These are phyloP conservation scores for Agapornis roseicollis DNA, from an alignment of 2,113 vertebrate species.

Conservation along the genomic window DNA sequence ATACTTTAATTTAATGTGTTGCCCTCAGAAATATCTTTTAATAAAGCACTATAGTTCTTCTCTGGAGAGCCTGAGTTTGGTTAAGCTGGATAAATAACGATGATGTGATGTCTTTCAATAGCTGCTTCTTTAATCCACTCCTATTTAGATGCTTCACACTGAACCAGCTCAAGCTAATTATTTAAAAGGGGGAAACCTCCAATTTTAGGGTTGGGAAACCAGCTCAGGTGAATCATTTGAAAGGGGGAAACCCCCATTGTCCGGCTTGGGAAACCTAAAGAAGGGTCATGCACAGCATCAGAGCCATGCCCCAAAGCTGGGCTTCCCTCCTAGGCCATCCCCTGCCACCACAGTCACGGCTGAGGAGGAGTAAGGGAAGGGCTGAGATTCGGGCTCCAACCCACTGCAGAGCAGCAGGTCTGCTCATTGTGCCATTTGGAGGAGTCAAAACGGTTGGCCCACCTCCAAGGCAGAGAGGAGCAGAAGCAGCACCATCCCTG, in stretches of 20 bases:
- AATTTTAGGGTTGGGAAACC: background rate
- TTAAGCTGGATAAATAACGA: background rate
- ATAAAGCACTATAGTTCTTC: background rate
- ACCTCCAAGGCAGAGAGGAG: background rate
- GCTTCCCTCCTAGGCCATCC: background rate
- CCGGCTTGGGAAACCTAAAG: background rate
- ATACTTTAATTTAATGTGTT: constrained; percentile 26
- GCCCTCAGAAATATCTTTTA: constrained; percentile 34
- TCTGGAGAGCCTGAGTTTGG: background rate
- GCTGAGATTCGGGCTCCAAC: background rate
- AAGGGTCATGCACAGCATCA: fast-evolving
- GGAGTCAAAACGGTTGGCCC: background rate
- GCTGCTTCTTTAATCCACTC: background rate
- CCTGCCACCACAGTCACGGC: fast-evolving
- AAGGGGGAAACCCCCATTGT: background rate
- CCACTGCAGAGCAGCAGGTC: background rate
- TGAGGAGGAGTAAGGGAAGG: fast-evolving
- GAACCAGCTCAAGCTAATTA: background rate
- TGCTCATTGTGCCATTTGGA: background rate
- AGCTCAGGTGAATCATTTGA: background rate
- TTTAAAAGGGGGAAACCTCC: background rate
- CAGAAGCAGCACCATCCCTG: background rate
- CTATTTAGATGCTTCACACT: background rate
- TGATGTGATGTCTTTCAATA: background rate
- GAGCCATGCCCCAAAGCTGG: background rate